phyloP scores from a whole-genome alignment of 2,113 vertebrate genomes.

The Cygnus atratus region DNA sequence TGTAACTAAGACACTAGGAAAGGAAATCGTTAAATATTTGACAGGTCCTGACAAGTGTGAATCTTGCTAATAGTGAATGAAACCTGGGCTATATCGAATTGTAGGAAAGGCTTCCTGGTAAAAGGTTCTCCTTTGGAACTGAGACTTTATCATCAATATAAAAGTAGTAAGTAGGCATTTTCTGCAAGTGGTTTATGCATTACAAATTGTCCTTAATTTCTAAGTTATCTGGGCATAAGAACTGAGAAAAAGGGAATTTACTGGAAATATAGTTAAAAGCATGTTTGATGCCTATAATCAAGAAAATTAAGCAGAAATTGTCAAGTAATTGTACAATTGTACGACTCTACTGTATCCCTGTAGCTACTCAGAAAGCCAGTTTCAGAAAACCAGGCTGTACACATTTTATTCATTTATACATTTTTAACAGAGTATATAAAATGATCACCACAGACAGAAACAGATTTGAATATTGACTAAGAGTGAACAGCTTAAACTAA shows the following conservation, averaged over 20 bases:
- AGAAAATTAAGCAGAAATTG: slow-evolving; percentile 37
- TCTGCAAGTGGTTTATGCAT: slow-evolving; percentile 3
- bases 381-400: background rate
- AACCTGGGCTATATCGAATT: background rate
- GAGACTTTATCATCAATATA: background rate
- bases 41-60: slow-evolving; percentile 37
- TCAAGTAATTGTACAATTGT: slow-evolving; percentile 9
- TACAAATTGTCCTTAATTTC: slow-evolving; percentile 21
- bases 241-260: slow-evolving; percentile 29
- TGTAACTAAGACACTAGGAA: slow-evolving; percentile 16
- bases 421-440: background rate
- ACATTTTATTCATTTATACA: background rate
- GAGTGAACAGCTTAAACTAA: background rate
- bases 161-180: background rate
- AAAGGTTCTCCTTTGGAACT: slow-evolving; percentile 13
- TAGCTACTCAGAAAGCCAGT: slow-evolving; percentile 5
- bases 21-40: slow-evolving; percentile 19
- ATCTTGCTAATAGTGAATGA: background rate
- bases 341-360: background rate
- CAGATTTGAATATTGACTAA: background rate
- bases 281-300: background rate
- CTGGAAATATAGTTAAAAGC: slow-evolving; percentile 47
- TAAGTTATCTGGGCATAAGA: slow-evolving; percentile 13
- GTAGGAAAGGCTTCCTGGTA: background rate
- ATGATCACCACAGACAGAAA: background rate